phyloP scores from a whole-genome alignment of 2,888 invertebrate species.

The Erpobdella octoculata region DNA sequence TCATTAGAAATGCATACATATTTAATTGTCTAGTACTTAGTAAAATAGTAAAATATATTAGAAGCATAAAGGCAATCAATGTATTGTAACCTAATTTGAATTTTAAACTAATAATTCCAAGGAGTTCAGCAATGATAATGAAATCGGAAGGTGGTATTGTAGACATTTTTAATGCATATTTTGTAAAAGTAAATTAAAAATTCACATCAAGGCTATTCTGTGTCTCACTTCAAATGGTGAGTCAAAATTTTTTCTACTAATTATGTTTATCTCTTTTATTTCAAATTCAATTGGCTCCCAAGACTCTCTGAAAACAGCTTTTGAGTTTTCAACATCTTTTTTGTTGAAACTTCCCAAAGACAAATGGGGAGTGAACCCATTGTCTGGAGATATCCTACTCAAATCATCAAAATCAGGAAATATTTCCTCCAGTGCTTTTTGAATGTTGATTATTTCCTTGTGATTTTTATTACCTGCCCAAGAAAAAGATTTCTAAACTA shows the following conservation, averaged over 20 bases:
- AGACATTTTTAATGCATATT: too few species aligned
- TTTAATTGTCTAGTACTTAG: too few species aligned
- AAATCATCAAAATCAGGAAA: slow-evolving; percentile 26
- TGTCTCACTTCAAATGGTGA: slow-evolving; percentile 26
- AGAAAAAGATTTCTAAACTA: not conserved
- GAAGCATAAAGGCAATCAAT: too few species aligned
- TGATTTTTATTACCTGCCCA: not conserved
- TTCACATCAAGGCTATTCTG: slow-evolving; percentile 8
- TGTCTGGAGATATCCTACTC: not conserved
- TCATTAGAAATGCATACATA: too few species aligned
- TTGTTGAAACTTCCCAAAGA: slow-evolving; percentile 27
- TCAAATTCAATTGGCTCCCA: slow-evolving; percentile 23
- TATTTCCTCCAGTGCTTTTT: not conserved
- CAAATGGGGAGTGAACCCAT: slow-evolving; percentile 27
- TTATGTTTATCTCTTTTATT: slow-evolving; percentile 25
- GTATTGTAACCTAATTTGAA: too few species aligned
- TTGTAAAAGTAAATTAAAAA: not conserved
- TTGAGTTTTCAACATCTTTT: slow-evolving; percentile 4
- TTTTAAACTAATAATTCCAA: too few species aligned
- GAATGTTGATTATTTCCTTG: slow-evolving; percentile 11
- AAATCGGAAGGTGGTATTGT: not conserved
- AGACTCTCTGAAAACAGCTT: not conserved
- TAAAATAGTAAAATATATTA: too few species aligned
- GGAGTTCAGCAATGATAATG: not conserved
- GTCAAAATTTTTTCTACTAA: slow-evolving; percentile 26